phyloP scores from a whole-genome alignment of 2,888 invertebrate species.

The Trissoscelio sp. region DNA sequence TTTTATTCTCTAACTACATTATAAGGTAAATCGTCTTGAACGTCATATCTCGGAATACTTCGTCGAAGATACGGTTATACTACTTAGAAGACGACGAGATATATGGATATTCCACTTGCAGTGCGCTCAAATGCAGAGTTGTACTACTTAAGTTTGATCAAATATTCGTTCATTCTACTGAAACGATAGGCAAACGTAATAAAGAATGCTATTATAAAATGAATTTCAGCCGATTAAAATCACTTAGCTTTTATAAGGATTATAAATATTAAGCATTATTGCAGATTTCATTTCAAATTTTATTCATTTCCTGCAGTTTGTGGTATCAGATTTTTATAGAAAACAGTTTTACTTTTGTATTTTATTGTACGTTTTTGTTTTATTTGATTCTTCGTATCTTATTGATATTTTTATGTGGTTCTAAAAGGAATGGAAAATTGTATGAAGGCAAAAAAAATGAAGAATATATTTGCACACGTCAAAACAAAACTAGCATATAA shows the following conservation, averaged over 20 bases:
- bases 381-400: too few relatives aligned
- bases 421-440: too few relatives aligned
- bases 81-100: slow-evolving; percentile 15
- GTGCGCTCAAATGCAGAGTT: slow-evolving; percentile 38
- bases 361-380: too few relatives aligned
- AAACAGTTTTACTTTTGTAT: too few relatives aligned
- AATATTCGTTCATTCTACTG: slow-evolving; percentile 45
- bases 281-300: too few relatives aligned
- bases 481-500: slow-evolving; percentile 23
- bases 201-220: slow-evolving; percentile 37
- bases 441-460: too few relatives aligned
- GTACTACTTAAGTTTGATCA: slow-evolving; percentile 59
- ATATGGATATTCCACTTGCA: slow-evolving; percentile 37
- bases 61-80: slow-evolving; percentile 23
- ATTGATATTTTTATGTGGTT: background rate
- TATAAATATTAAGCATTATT: background rate
- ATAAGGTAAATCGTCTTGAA: slow-evolving; percentile 6
- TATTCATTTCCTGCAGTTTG: too few relatives aligned
- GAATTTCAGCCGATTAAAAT: background rate
- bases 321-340: too few relatives aligned
- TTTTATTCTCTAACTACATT: background rate
- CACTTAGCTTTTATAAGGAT: background rate
- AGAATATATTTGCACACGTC: too few relatives aligned
- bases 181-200: slow-evolving; percentile 23
- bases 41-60: background rate